phyloP scores from a whole-genome alignment of 1,140 invertebrate genomes.

The Periplaneta americana region DNA sequence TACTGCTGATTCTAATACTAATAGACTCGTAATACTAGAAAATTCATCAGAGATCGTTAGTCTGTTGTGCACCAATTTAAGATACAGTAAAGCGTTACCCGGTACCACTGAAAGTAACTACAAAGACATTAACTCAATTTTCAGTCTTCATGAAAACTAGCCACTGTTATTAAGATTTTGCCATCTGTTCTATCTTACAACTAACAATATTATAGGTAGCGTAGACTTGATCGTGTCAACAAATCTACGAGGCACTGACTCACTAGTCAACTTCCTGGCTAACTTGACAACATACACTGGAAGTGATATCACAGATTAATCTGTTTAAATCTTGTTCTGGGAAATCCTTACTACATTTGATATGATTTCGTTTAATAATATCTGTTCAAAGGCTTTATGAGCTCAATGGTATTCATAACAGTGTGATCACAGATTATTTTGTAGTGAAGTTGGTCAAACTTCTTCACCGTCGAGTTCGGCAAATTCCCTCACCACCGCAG shows the following conservation, averaged over 20 bases:
- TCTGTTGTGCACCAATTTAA: too few species aligned
- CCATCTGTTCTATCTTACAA: background rate
- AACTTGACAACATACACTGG: background rate
- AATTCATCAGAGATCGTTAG: too few species aligned
- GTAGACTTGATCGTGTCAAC: background rate
- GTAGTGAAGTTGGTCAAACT: background rate
- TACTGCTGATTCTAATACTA: too few species aligned
- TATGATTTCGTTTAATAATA: background rate
- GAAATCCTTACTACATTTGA: background rate
- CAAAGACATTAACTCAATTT: background rate
- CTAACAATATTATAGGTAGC: background rate
- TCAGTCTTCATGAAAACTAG: background rate
- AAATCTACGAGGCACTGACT: background rate
- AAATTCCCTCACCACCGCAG: conserved; percentile 43
- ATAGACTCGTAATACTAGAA: background rate
- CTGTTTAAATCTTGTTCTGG: background rate
- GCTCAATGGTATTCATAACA: background rate
- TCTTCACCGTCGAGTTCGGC: conserved; percentile 38
- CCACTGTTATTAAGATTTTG: background rate
- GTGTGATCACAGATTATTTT: background rate
- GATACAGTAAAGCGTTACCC: too few species aligned
- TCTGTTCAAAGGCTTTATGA: background rate
- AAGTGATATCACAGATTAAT: background rate
- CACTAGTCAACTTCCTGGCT: background rate
- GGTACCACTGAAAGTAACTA: background rate